These are phyloP conservation scores for Lasius platythorax DNA, from an alignment of 2,888 invertebrate genomes.

Conservation along the genomic window DNA sequence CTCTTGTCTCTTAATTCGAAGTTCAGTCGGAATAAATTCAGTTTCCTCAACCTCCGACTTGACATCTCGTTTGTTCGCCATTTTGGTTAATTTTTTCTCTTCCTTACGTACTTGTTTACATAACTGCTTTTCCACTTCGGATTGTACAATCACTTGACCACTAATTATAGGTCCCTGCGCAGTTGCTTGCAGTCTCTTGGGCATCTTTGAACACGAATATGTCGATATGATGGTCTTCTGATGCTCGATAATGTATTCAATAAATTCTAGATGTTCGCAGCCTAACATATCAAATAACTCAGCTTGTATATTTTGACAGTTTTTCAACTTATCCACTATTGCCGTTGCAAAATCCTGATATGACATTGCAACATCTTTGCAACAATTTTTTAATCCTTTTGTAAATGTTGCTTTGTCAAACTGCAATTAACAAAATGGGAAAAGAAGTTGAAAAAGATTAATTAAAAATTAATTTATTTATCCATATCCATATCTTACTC, in stretches of 20 bases:
- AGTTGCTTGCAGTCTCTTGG: conserved; percentile 57
- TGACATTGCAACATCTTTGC: conserved; percentile 86
- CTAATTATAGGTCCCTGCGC: conserved; percentile 87
- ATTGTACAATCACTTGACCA: conserved; percentile 94
- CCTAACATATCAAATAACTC: conserved; percentile 96
- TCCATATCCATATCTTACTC: conserved; percentile 41
- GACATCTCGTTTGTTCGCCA: conserved; percentile 84
- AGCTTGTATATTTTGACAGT: conserved; percentile 89
- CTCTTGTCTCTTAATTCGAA: conserved; percentile 87
- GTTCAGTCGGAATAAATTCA: conserved; percentile 87
- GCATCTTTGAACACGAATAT: conserved; percentile 67
- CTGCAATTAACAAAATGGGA: conserved; percentile 82
- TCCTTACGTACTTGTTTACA: conserved; percentile 93
- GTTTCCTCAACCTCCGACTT: conserved; percentile 85
- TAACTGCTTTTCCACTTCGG: conserved; percentile 93
- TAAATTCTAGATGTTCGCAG: conserved; percentile 88
- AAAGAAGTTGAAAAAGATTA: conserved; percentile 29
- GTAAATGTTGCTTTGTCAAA: conserved; percentile 88
- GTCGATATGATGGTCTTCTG: conserved; percentile 75
- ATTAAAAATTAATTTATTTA: conserved; percentile 3
- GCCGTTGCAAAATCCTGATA: conserved; percentile 88
- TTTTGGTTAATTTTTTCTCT: conserved; percentile 91
- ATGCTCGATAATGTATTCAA: conserved; percentile 81
- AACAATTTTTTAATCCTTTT: conserved; percentile 87
- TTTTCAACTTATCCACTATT: conserved; percentile 88